Evolutionary conservation across 2,888 invertebrate genomes (phyloP), one percentile per base, ranked within the genome.

Genomic region (Andrena praecox): DNA sequence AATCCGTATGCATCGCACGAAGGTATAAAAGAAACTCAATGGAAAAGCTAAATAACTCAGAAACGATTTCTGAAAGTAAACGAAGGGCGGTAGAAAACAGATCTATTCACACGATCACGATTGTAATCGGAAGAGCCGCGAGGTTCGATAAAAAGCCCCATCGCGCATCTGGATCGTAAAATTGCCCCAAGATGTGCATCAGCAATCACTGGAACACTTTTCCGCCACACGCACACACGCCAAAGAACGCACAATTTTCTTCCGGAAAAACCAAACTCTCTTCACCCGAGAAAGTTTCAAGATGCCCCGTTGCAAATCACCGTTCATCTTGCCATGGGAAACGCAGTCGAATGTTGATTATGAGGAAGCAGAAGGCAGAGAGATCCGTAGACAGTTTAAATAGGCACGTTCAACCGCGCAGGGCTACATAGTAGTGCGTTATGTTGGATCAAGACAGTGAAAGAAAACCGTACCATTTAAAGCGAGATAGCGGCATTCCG

Each of bases 231-330:
- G 33, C 54, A 10, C 31, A 31, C 60, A 33, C 56, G 60, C 50
- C 66, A 74, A 75, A 27, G 33, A 62, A 54, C 62, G n/a, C n/a
- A 67, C 16, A 63, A 67, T 74, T 78, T 75, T 24, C 59, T 12
- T 35, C n/a, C n/a, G 2, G 1, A 5, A 78, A 56, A 63, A 78
- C 42, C 12, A 3, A 59, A 29, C 42, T 42, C 69, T 69, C 59
- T 42, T 69, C 42, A 10, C n/a, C 1, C 68, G 78, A 68, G 78
- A 78, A 78, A 78, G 78, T 74, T 74, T 68, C 27, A 35, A 52
- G 42, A 20, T 27, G 69, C 5, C 42, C 35, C 10, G 59, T 42
- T 59, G 56, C 29, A 27, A 52, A 31, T 33, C 62, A 12, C 24
- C 6, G n/a, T 71, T 64, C 10, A 29, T 7, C 20, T 16, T 50